These are phyloP conservation scores for human (Homo sapiens) DNA, from an alignment of 2,113 vertebrate species.

Conservation along the genomic window DNA sequence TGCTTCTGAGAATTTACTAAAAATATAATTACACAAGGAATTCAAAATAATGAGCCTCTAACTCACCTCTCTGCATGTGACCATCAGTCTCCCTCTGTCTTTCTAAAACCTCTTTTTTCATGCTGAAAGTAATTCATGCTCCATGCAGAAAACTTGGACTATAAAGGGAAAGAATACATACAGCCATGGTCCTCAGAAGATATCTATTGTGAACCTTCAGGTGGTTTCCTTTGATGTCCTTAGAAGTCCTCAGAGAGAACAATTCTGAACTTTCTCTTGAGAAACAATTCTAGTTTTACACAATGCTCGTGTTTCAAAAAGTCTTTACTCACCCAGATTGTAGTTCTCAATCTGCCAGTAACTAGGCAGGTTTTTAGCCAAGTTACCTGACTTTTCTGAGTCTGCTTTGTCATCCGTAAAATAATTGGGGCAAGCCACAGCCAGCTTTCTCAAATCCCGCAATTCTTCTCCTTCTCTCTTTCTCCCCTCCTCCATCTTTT, in stretches of 20 bases:
- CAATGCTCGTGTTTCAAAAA: background rate
- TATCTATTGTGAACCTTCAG: rapidly evolving
- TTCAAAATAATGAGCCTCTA: background rate
- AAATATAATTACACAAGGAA: background rate
- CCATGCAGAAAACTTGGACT: background rate
- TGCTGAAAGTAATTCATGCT: background rate
- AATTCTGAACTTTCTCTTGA: background rate
- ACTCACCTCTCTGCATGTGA: background rate
- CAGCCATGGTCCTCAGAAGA: rapidly evolving
- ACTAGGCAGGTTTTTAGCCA: background rate
- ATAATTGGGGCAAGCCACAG: background rate
- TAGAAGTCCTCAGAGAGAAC: background rate
- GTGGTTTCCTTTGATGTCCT: background rate
- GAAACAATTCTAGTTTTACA: background rate
- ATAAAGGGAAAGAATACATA: background rate
- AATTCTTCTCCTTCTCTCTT: rapidly evolving
- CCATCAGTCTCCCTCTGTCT: background rate
- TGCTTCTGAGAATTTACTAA: background rate
- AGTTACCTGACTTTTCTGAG: background rate
- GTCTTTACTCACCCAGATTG: background rate
- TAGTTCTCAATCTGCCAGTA: background rate
- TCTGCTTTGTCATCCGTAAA: background rate
- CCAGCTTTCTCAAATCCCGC: rapidly evolving
- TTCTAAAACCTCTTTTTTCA: background rate
- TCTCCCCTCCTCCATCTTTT: too few species aligned